phyloP scores from a whole-genome alignment of 2,888 invertebrate species.

The Campoplex capitator region DNA sequence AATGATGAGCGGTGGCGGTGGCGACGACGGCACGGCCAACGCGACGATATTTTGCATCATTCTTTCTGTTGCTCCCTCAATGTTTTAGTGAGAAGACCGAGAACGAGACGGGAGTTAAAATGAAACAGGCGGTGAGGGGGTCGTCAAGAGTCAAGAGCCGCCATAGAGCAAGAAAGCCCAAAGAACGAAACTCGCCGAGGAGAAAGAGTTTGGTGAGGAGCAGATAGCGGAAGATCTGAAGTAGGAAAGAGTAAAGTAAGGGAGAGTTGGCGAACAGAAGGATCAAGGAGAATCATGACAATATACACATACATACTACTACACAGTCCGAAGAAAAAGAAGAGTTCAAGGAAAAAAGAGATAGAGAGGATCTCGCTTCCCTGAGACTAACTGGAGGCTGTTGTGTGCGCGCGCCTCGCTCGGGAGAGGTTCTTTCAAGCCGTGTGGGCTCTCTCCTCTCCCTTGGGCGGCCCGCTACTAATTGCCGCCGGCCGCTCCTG shows the following conservation, averaged over 20 bases:
- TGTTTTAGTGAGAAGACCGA: conserved; percentile 51
- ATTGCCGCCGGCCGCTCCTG: conserved; percentile 84
- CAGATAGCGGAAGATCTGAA: conserved; percentile 58
- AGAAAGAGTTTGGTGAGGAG: conserved; percentile 50
- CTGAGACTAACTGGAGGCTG: conserved; percentile 46
- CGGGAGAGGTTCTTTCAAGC: conserved; percentile 70
- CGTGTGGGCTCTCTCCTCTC: conserved; percentile 74
- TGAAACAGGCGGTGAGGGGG: conserved; percentile 43
- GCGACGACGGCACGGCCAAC: conserved; percentile 33
- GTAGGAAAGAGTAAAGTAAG: conserved; percentile 51
- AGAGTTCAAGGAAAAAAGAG: conserved; percentile 54
- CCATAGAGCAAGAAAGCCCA: conserved; percentile 10
- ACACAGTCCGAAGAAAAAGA: conserved; percentile 63
- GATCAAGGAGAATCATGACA: conserved; percentile 55
- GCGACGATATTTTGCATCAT: conserved; percentile 42
- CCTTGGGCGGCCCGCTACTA: conserved; percentile 83
- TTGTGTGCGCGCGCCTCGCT: conserved; percentile 42
- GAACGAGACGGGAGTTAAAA: conserved; percentile 30
- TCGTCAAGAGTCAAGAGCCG: conserved; percentile 19
- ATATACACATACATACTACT: conserved; percentile 1
- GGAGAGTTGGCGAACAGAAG: conserved; percentile 61
- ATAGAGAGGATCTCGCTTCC: conserved; percentile 58
- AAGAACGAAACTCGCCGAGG: conserved; percentile 32
- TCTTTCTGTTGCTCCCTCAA: conserved; percentile 22
- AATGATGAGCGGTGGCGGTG: not conserved